phyloP scores from a whole-genome alignment of 2,888 invertebrate genomes.

The Germaria angustata region DNA sequence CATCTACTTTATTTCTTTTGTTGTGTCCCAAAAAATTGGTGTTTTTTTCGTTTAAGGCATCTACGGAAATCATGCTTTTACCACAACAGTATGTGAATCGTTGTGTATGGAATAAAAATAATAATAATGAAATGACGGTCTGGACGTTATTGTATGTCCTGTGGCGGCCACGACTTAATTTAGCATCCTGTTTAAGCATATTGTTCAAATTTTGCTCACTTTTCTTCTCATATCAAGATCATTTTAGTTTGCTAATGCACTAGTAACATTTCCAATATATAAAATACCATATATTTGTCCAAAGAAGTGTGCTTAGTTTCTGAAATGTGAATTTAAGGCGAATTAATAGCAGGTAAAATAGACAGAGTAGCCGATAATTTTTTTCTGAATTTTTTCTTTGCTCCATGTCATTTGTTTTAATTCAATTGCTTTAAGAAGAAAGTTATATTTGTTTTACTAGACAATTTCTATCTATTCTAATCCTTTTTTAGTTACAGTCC shows the following conservation, averaged over 20 bases:
- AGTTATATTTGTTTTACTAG: too few species aligned
- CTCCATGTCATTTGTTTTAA: too few species aligned
- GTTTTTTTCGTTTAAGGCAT: constrained; percentile 8
- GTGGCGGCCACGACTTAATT: constrained; percentile 65
- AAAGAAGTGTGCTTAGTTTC: too few species aligned
- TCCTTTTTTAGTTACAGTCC: too few species aligned
- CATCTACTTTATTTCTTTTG: background rate
- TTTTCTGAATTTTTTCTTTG: too few species aligned
- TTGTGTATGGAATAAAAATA: background rate
- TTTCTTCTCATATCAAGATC: background rate
- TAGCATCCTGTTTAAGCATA: constrained; percentile 65
- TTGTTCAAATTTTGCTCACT: constrained; percentile 40
- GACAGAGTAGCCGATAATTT: too few species aligned
- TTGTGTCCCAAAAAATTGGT: constrained; percentile 4
- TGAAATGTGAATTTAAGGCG: too few species aligned
- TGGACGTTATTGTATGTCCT: constrained; percentile 51
- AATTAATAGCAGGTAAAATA: too few species aligned
- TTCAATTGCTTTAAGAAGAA: too few species aligned
- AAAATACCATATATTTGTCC: too few species aligned
- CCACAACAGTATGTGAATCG: background rate
- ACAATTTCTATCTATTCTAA: too few species aligned
- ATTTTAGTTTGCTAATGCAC: background rate
- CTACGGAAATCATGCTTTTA: constrained; percentile 51
- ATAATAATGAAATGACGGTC: constrained; percentile 33
- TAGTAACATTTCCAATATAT: constrained; percentile 23